phyloP scores from a whole-genome alignment of 2,797 vertebrate species.

The Delichon dasypus region DNA sequence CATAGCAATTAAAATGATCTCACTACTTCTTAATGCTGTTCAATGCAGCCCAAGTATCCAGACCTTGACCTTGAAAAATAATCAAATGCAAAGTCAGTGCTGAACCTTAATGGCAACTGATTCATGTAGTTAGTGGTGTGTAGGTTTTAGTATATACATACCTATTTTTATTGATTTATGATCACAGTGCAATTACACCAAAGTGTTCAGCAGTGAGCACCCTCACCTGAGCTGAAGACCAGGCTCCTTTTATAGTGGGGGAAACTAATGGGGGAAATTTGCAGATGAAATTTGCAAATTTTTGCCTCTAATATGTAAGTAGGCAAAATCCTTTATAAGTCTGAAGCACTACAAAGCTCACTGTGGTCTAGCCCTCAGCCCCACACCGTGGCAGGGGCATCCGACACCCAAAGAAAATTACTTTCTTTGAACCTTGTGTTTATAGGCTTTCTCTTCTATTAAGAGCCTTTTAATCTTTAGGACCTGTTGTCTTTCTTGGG shows the following conservation, averaged over 20 bases:
- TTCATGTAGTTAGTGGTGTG: background rate
- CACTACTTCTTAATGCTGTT: background rate
- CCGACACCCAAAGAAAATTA: background rate
- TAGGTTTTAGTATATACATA: background rate
- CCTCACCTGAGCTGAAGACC: background rate
- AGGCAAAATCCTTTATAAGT: background rate
- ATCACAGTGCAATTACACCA: background rate
- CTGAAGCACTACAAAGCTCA: background rate
- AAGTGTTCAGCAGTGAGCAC: background rate
- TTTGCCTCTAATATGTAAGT: background rate
- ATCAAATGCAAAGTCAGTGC: background rate
- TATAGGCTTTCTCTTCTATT: background rate
- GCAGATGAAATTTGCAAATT: background rate
- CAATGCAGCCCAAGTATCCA: background rate
- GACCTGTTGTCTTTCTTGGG: background rate
- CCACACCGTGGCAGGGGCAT: accelerated
- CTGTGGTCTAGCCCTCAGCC: background rate
- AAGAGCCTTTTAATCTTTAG: background rate
- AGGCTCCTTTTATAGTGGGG: background rate
- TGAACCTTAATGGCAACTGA: background rate
- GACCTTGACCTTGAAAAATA: constrained; percentile 8
- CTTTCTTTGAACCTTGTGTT: background rate
- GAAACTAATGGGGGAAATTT: background rate
- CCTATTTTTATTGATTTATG: background rate
- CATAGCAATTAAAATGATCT: background rate